Percentiles rank a stretch among this genome's conserved stretches.
phyloP scores from a whole-genome alignment of 2,797 vertebrate species.

The Peromyscus nudipes region DNA sequence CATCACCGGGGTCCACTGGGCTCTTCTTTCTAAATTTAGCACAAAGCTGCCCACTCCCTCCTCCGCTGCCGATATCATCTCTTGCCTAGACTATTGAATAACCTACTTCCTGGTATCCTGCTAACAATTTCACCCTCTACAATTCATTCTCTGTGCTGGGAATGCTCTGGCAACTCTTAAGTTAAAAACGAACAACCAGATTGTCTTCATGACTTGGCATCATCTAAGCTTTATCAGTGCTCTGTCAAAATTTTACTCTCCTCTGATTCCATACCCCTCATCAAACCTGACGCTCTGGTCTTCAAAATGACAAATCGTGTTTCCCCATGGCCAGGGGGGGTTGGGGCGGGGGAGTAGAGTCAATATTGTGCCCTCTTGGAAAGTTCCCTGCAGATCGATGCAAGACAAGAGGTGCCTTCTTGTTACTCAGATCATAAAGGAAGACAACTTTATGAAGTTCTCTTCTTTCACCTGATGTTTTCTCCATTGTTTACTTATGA shows the following conservation, averaged over 20 bases:
- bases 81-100: background rate
- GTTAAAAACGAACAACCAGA: background rate
- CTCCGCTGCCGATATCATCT: background rate
- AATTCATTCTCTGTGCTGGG: background rate
- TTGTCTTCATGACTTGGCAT: background rate
- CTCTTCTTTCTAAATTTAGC: background rate
- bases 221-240: background rate
- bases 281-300: background rate
- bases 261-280: background rate
- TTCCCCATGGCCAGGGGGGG: background rate
- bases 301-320: background rate
- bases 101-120: background rate
- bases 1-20: background rate
- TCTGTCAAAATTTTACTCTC: background rate
- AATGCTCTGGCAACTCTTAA: background rate
- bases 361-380: background rate
- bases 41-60: background rate
- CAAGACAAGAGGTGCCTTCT: background rate
- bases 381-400: background rate
- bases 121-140: background rate
- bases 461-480: background rate
- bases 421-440: background rate
- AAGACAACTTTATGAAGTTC: background rate
- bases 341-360: background rate
- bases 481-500: background rate